Percentiles rank a stretch among this genome's conserved stretches.
phyloP scores from a whole-genome alignment of 2,888 invertebrate genomes.

The Yponomeuta plumbellus region DNA sequence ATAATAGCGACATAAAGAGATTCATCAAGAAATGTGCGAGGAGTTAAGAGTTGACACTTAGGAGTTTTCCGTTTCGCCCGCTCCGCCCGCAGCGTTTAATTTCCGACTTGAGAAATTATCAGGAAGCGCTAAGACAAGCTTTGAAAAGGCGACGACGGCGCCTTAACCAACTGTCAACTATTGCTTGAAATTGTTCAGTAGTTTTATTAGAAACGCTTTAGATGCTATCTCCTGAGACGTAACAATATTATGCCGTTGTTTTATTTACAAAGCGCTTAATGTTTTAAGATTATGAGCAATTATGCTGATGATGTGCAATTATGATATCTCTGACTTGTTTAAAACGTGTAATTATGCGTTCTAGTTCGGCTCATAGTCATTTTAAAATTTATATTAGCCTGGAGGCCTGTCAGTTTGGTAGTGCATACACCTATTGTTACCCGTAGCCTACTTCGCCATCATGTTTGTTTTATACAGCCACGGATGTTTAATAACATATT shows the following conservation, averaged over 20 bases:
- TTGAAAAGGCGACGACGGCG: constrained; percentile 39
- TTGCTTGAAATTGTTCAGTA: constrained; percentile 22
- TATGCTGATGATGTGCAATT: constrained; percentile 5
- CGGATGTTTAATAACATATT: constrained; percentile 9
- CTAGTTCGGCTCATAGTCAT: constrained; percentile 27
- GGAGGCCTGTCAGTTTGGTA: constrained; percentile 28
- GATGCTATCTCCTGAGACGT: background rate
- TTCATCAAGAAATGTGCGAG: constrained; percentile 46
- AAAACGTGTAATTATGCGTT: constrained; percentile 29
- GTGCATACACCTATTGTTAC: constrained; percentile 27
- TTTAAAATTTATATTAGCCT: constrained; percentile 30
- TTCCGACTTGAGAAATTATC: constrained; percentile 61
- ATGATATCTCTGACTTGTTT: constrained; percentile 17
- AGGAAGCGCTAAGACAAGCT: constrained; percentile 51
- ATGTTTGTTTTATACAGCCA: constrained; percentile 31
- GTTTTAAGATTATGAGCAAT: background rate
- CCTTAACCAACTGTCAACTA: constrained; percentile 34
- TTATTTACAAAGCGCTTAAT: background rate
- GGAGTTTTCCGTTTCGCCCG: constrained; percentile 55
- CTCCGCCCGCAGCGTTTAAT: constrained; percentile 58
- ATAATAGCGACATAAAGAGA: constrained; percentile 44
- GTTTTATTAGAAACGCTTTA: constrained; percentile 14
- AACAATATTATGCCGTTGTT: background rate
- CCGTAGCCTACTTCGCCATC: constrained; percentile 33
- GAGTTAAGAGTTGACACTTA: constrained; percentile 52